phyloP scores from a whole-genome alignment of 2,113 vertebrate species.

The Crotalus helleri region DNA sequence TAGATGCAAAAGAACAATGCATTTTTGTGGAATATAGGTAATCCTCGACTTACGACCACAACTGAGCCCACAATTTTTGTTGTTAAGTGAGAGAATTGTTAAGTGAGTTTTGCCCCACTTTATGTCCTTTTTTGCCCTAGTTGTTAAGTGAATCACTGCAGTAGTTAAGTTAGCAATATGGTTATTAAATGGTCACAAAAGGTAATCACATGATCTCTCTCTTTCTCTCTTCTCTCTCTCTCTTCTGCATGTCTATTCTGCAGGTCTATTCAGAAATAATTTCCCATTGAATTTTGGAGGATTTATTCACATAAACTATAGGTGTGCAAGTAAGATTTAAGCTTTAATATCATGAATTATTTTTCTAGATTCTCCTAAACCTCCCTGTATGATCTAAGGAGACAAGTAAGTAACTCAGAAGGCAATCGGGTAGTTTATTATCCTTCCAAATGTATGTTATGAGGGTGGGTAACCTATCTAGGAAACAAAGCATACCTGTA shows the following conservation, averaged over 20 bases:
- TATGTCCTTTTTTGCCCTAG: too few species aligned
- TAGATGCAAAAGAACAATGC: not conserved
- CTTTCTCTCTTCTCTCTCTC: too few species aligned
- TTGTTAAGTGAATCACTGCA: too few species aligned
- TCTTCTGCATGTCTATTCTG: too few species aligned
- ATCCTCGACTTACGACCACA: too few species aligned
- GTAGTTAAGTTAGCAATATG: too few species aligned
- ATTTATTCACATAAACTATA: not conserved
- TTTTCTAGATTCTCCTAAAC: not conserved
- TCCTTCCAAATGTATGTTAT: slow-evolving; percentile 2
- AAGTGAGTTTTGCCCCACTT: too few species aligned
- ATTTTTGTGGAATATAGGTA: not conserved
- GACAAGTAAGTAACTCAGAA: not conserved
- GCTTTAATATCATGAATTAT: not conserved
- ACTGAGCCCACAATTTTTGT: too few species aligned
- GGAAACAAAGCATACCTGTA: not conserved
- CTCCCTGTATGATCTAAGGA: not conserved
- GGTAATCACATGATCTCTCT: too few species aligned
- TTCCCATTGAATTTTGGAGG: not conserved
- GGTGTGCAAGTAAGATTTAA: not conserved
- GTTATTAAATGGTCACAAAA: too few species aligned
- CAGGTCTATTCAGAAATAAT: not conserved
- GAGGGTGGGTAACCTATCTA: not conserved
- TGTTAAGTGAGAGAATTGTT: too few species aligned
- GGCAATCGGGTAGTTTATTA: not conserved